Base-by-base conservation (phyloP, 2,113 vertebrate species). In the Xenopus laevis region DNA sequence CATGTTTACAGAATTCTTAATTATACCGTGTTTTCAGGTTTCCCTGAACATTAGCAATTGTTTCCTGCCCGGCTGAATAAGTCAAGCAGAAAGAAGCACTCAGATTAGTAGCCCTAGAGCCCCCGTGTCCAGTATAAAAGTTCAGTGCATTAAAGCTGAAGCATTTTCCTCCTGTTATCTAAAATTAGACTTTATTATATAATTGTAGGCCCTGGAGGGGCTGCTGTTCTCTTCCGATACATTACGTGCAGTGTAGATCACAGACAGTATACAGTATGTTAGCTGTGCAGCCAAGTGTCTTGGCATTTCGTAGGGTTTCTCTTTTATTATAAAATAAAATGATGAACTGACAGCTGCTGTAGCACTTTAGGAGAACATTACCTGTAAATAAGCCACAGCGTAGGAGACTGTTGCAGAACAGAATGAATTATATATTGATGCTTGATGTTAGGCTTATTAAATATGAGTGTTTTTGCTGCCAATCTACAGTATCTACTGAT, bases 181-280 rank as follows among this genome's bases (percentile, higher is more conserved):
- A 70, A 77, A 77, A 64, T 77, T 63, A 77, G 47, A 77, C 67
- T 77, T 77, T 64, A 61, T 77, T 70, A 70, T 77, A 52, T 77
- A 77, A 77, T 63, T 57, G 45, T 13, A 53, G 17, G 66, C 67
- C 74, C 20, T 20, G 52, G 69, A 67, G 58, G 60, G 68, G 13
- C 60, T 40, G 15, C 47, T 10, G 12, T 13, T 50, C 15, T 50
- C 47, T 16, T 50, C 47, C 33, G 33, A 40, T 55, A 55, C 15
- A 55, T n/a, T 55, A n/a, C 53, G 16, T 50, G 8, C 33, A n/a
- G 17, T n/a, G 53, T n/a, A 55, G 53, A 55, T 55, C 53, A n/a
- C 53, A 7, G 53, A n/a, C 15, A 50, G 47, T 50, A 50, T 16
- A 50, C 47, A 50, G 10, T 50, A 50, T 13, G 47, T 40, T 40